Evolutionary conservation across 2,113 vertebrate species (phyloP), one percentile per base, ranked within the genome.

Genomic region (Junco hyemalis): DNA sequence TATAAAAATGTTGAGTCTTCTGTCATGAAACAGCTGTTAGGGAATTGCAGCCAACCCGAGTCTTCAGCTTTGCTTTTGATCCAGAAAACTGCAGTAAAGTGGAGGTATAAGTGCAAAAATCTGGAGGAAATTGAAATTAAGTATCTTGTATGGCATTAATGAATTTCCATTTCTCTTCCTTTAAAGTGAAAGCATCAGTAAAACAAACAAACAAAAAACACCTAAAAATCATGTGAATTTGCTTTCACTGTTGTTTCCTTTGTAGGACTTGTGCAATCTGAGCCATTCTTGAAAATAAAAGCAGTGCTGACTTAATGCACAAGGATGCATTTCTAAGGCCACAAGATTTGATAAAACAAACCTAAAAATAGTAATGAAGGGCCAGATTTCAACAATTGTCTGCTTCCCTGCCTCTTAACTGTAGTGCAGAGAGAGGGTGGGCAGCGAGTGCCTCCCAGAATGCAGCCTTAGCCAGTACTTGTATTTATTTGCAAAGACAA

Each of bases 231-330:
- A 0, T 24, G 5, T 36, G 4, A 57, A 31, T 74, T 59, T 86
- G 86, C 60, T 94, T 85, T 93, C 53, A 26, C 51, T 83, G 14
- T 48, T 54, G 20, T 77, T 95, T 90, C 36, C 29, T 83, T 90
- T 57, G 44, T 86, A 95, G 57, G 60, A 86, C 23, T 96, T 80
- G 66, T 86, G 76, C 94, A 78, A 60, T 88, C 94, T 96, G 95
- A 96, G 90, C 93, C 94, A 81, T 86, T 94, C 71, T 51, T 88
- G 38, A 85, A 87, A 91, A 86, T 45, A 33, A 94, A 84, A 91
- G 76, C 81, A 95, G 81, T 78, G 72, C 92, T 95, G 88, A 81
- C 47, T 60, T 72, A 68, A 51, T 47, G 44, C 64, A 33, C 50
- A 59, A 36, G 40, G 82, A 45, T 92, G 86, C 71, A 59, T 82